Evolutionary conservation across 2,113 vertebrate species (phyloP), one percentile per base, ranked within the genome.

Genomic region (Campylomormyrus tamandua): DNA sequence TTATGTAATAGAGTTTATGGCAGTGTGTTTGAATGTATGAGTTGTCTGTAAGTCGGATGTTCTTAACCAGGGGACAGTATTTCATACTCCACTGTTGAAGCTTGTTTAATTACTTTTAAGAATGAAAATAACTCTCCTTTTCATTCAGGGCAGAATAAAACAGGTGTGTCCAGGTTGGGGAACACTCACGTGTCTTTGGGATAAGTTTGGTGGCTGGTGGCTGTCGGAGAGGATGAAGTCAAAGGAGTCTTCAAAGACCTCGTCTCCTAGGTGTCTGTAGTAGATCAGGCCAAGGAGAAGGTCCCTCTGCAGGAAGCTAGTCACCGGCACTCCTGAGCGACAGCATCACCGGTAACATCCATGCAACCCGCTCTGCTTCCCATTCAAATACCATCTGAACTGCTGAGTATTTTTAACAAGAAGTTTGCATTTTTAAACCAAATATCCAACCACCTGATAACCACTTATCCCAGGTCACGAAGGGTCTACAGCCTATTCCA

Each of bases 161-260:
- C 53, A 1, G 15, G 50, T 5, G 39, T 58, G 15, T 39, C 53
- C 50, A 88, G 31, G 35, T 1, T 42, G 5, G 39, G 5, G 50
- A 2, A 42, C n/a, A 90, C 92, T 95, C 92, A 95, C 93, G 9
- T 95, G 94, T 93, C 52, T 92, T 62, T 95, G 94, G 0, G 96
- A 96, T n/a, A 96, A 92, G 91, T 96, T 94, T 27, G 94, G 95
- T 3, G 94, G 94, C 70, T 95, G 92, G 84, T 97, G 94, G 90
- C 91, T 92, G 92, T 96, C 96, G 9, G 95, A 94, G 58, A 96
- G 94, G n/a, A 91, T 91, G 56, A 96, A 94, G 84, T 97, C 93
- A 13, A 94, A 94, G 0, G 92, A 92, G 74, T 97, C 95, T 88
- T 97, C 94, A 66, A 96, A 96, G 17, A 92, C 45, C 87, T 97